A percentile compares a stretch with the other conserved stretches of the same genome.
phyloP scores from a whole-genome alignment of 2,797 vertebrate genomes.

The Moxostoma hubbsi region DNA sequence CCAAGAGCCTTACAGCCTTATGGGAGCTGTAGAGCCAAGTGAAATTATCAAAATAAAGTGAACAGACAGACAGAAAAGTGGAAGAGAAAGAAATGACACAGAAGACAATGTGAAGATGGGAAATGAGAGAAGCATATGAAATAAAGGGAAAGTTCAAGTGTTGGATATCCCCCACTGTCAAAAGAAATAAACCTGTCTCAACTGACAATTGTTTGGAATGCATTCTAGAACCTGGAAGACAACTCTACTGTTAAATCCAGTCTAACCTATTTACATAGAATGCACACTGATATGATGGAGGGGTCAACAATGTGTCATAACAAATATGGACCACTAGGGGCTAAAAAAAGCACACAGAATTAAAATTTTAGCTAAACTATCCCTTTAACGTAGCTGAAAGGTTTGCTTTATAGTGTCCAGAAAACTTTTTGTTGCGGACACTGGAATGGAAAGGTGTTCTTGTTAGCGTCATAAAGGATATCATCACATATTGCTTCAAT shows the following conservation, averaged over 20 bases:
- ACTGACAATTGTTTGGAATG: slow-evolving; percentile 14
- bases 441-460: not conserved
- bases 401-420: not conserved
- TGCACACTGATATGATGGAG: not conserved
- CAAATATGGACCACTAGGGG: not conserved
- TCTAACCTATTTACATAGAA: slow-evolving; percentile 44
- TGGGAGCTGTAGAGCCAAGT: not conserved
- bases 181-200: slow-evolving; percentile 48
- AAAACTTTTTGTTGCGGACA: not conserved
- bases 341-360: not conserved
- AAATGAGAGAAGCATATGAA: slow-evolving; percentile 34
- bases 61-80: slow-evolving; percentile 17
- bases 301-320: not conserved
- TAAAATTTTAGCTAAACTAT: not conserved
- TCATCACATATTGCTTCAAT: not conserved
- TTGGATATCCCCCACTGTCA: slow-evolving; percentile 40
- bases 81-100: not conserved
- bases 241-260: slow-evolving; percentile 9
- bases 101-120: slow-evolving; percentile 31
- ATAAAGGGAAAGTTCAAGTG: slow-evolving; percentile 25
- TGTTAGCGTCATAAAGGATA: not conserved
- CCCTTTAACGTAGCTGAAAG: not conserved
- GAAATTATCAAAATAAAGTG: slow-evolving; percentile 6
- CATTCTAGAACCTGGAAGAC: slow-evolving; percentile 12
- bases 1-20: not conserved